Evolutionary conservation across 2,888 invertebrate species (phyloP), one percentile per base, ranked within the genome.

Genomic region (Lypha dubia): DNA sequence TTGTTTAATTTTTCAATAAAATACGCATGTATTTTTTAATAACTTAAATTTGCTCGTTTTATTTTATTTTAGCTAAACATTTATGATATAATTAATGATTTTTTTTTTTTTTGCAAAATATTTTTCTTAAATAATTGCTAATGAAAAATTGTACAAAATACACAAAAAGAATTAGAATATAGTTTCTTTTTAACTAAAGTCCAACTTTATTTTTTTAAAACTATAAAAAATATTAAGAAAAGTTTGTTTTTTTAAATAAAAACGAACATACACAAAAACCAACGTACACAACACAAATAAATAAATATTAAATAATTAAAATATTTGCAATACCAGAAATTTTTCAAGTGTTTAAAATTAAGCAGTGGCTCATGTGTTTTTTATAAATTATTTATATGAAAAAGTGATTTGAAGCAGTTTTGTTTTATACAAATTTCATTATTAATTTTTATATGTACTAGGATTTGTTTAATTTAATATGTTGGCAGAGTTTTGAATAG

Each of bases 201-300:
- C 67, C 67, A 60, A 80, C 70, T 84, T 80, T 75, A 75, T 24
- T 65, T 67, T 28, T 77, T 74, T 83, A 79, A 58, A 79, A 63
- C 79, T 67, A 83, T 58, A 68, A 49, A 74, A 56, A 58, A 74
- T 41, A 56, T 49, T 28, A 8, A n/a, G n/a, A n/a, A n/a, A n/a
- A 32, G 15, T 24, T 11, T 63, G 11, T 22, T 11, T 13, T 62
- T 70, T 46, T 32, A 41, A 49, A 73, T 35, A 86, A 86, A 87
- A 86, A 89, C 84, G 88, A 87, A 86, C 87, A 88, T 87, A 67
- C 65, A 75, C 62, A 74, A 82, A 83, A 73, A 80, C 20, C 53
- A 58, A 79, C 77, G 70, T 80, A 77, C 73, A 84, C 85, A 85
- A 83, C 73, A 83, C 73, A 83, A 75, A 75, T 68, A 65, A 68